Evolutionary conservation across 2,113 vertebrate species (phyloP).

Genomic region (Pimephales promelas): DNA sequence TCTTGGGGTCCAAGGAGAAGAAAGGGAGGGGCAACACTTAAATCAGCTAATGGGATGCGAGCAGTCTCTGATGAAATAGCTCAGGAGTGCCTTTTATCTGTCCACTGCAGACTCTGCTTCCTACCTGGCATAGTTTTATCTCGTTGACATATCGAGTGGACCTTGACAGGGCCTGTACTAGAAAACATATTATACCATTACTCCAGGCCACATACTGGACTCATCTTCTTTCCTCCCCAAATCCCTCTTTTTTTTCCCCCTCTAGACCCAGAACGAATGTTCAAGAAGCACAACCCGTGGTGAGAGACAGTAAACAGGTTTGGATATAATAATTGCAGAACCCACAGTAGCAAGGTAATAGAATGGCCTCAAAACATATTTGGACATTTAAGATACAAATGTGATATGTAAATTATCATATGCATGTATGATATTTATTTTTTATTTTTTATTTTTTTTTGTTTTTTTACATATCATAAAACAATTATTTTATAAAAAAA

Average conservation of each 20-base stretch:
- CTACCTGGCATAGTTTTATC: slow-evolving; percentile 45
- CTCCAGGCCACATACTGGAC: slow-evolving; percentile 16
- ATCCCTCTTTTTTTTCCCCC: background rate
- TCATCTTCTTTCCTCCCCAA: background rate
- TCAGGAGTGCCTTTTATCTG: slow-evolving; percentile 53
- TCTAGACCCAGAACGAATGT: background rate
- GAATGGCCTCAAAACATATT: background rate
- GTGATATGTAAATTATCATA: too few relatives aligned
- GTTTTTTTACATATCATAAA: background rate
- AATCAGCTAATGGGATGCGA: slow-evolving; percentile 31
- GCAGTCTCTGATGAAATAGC: slow-evolving; percentile 5
- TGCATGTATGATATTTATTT: too few relatives aligned
- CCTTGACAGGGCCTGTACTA: slow-evolving; percentile 46
- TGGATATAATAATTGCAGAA: background rate
- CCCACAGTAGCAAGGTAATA: background rate
- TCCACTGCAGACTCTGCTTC: slow-evolving; percentile 33
- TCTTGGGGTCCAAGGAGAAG: background rate
- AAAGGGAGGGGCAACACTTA: background rate
- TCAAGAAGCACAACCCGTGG: background rate
- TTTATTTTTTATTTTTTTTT: too few relatives aligned
- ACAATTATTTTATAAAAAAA: background rate
- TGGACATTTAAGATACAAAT: background rate
- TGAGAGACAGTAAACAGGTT: slow-evolving; percentile 14
- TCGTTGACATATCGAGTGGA: slow-evolving; percentile 55
- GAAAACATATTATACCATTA: slow-evolving; percentile 41